Conservation (phyloP, 2,113 vertebrate species). For the Callipepla californica region DNA sequence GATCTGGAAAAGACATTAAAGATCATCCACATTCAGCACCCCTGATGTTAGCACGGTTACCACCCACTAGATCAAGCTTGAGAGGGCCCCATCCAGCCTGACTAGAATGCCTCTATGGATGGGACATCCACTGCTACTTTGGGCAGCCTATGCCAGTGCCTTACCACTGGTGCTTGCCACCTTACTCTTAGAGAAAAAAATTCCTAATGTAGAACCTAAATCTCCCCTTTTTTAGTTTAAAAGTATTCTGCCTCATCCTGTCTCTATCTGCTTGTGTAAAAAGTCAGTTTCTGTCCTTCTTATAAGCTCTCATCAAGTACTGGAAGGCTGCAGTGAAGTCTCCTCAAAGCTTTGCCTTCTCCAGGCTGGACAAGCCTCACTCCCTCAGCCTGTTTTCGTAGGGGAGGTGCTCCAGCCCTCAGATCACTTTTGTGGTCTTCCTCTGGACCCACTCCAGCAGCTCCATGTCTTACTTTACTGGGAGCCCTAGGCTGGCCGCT, state of each 20-base stretch:
- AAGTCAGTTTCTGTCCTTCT: not conserved
- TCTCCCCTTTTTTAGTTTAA: not conserved
- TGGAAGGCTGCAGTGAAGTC: not conserved
- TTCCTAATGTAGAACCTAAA: not conserved
- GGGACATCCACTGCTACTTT: not conserved
- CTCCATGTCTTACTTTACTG: no score
- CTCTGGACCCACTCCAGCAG: no score
- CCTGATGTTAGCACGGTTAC: not conserved
- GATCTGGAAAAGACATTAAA: not conserved
- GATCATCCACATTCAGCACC: not conserved
- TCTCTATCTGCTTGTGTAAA: not conserved
- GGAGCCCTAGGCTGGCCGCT: no score
- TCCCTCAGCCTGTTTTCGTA: no score
- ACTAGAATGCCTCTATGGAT: not conserved
- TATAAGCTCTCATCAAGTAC: not conserved
- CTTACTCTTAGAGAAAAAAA: not conserved
- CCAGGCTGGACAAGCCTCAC: no score
- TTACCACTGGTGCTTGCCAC: not conserved
- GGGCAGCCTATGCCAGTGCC: not conserved
- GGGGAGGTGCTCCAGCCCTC: no score
- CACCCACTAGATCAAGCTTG: not conserved
- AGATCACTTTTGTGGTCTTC: no score
- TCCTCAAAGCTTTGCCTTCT: not conserved
- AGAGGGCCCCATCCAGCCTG: not conserved
- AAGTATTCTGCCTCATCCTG: not conserved